These are phyloP conservation scores for Tricholaema leucomelas DNA, from an alignment of 2,113 vertebrate genomes.

Conservation along the genomic window DNA sequence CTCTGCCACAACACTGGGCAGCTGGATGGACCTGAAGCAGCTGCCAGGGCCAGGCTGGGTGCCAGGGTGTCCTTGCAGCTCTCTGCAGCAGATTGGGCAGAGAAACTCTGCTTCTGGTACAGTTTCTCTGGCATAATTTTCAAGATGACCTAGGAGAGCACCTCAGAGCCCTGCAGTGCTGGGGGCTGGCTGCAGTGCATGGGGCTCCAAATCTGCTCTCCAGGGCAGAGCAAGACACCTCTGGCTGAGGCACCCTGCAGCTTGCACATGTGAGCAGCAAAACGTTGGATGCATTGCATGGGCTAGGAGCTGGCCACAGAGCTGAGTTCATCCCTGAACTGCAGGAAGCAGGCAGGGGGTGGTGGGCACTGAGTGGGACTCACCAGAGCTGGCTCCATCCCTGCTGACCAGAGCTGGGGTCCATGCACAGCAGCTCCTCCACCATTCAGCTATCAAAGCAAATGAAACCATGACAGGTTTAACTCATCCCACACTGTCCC, in stretches of 20 bases:
- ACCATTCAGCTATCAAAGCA: background rate
- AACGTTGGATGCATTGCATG: rapidly evolving
- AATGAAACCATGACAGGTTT: background rate
- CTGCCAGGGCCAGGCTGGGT: background rate
- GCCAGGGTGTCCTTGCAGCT: background rate
- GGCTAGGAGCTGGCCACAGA: rapidly evolving
- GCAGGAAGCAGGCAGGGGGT: background rate
- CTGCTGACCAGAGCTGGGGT: background rate
- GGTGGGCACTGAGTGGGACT: rapidly evolving
- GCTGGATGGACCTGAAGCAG: rapidly evolving
- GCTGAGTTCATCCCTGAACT: rapidly evolving
- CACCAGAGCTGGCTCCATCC: background rate
- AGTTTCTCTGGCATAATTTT: rapidly evolving
- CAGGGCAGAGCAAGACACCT: too few species aligned
- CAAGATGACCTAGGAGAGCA: too few species aligned
- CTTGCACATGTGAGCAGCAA: rapidly evolving
- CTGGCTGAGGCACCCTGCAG: too few species aligned
- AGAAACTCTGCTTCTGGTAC: rapidly evolving
- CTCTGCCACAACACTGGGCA: background rate
- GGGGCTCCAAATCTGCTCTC: background rate
- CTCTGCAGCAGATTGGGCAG: background rate
- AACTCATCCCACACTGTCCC: too few species aligned
- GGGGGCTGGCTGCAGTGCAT: background rate
- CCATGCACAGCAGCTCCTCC: background rate
- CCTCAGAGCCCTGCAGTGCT: background rate